Evolutionary conservation across 2,888 invertebrate genomes (phyloP), one percentile per base, ranked within the genome.

Genomic region (Dorcus hopei): DNA sequence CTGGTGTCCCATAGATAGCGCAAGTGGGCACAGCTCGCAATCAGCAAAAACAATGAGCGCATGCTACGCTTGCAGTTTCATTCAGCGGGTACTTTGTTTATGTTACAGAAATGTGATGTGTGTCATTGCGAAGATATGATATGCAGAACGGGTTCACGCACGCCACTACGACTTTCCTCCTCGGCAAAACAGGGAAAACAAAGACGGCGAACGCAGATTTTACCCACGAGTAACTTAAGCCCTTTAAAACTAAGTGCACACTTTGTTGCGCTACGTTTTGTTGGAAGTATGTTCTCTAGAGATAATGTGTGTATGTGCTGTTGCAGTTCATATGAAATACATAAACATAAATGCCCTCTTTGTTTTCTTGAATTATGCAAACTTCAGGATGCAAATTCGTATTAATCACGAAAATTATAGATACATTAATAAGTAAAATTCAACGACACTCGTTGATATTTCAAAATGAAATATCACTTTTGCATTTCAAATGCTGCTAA

Each of bases 31-130:
- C 40, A 52, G 54, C 51, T 54, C 53, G 49, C 51, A 53, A 52
- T 63, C 58, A 61, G 63, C 61, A 54, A 45, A 59, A 59, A 61
- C 59, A 57, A 57, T 54, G 54, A 33, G 47, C 52, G 54, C 55
- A 59, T 3, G 59, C 60, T 59, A 59, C 58, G 49, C 54, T 59
- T 59, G 53, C 54, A 57, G 57, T 54, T 59, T 62, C 62, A 59
- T 57, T 62, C 50, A 62, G 54, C 49, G 43, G 38, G 52, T 52
- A 57, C 59, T 59, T 57, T 62, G 57, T 62, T 62, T 62, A 54
- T 57, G 54, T 49, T 51, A 54, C 51, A 41, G 40, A 54, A 54
- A 55, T 52, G 53, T 54, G 48, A 49, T 56, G 54, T 56, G 50
- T 56, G 61, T 53, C 54, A 48, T 59, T 53, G 48, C 45, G 33